These are phyloP conservation scores for Gastrophysa polygoni DNA, from an alignment of 2,888 invertebrate genomes.

Conservation along the genomic window DNA sequence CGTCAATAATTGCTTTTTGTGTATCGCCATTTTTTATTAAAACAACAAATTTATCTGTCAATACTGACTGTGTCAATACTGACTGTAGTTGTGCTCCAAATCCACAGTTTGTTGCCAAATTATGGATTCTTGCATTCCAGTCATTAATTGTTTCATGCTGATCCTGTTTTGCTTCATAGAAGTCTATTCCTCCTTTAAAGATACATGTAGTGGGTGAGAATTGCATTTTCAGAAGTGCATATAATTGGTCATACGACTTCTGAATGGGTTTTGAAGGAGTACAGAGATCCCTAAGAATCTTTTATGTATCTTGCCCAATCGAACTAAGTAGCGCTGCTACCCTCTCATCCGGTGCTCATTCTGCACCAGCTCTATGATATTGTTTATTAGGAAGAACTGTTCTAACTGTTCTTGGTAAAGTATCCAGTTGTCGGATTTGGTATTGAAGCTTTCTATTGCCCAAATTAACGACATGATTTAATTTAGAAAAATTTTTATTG, in stretches of 20 bases:
- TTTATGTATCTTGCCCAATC: not conserved
- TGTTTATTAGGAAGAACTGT: not conserved
- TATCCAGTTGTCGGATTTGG: not conserved
- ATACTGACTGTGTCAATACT: too few relatives aligned
- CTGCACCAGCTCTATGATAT: not conserved
- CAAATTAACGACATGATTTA: not conserved
- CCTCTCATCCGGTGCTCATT: not conserved
- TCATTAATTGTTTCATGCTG: too few relatives aligned
- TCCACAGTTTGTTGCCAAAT: too few relatives aligned
- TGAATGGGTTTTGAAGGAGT: not conserved
- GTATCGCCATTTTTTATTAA: not conserved
- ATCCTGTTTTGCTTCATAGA: not conserved
- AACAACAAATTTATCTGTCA: too few relatives aligned
- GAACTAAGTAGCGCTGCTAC: not conserved
- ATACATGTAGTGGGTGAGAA: not conserved
- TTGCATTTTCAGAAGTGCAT: not conserved
- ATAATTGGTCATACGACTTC: not conserved
- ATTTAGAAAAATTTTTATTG: too few relatives aligned
- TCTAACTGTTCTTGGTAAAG: conserved; percentile 1
- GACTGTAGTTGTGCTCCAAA: too few relatives aligned
- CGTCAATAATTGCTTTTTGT: not conserved
- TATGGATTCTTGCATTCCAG: too few relatives aligned
- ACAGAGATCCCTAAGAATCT: not conserved
- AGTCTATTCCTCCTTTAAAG: conserved; percentile 1
- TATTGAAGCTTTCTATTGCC: not conserved